Evolutionary conservation across 1,140 invertebrate species (phyloP).

Genomic region (Halyomorpha halys): DNA sequence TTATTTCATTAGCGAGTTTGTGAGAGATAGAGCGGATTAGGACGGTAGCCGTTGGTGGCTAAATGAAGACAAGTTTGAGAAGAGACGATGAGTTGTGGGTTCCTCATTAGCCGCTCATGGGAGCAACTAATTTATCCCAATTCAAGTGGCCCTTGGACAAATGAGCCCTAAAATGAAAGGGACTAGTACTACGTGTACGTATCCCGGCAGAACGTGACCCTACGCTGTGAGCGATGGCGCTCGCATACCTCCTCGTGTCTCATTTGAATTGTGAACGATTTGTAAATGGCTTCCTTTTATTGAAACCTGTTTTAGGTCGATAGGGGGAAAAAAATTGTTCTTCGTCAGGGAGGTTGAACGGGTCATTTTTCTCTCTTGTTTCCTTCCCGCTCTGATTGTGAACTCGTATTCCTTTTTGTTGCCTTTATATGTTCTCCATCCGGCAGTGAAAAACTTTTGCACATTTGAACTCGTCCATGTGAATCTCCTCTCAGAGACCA

Average conservation of each 20-base stretch:
- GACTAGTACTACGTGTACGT: background rate
- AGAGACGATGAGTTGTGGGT: too few relatives aligned
- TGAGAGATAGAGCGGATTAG: too few relatives aligned
- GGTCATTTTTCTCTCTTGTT: background rate
- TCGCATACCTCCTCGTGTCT: background rate
- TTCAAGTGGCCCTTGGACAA: constrained; percentile 2
- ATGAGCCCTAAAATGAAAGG: constrained; percentile 12
- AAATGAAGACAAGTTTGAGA: too few relatives aligned
- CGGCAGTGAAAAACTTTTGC: too few relatives aligned
- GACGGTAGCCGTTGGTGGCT: too few relatives aligned
- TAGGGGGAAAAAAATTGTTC: background rate
- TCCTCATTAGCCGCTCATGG: too few relatives aligned
- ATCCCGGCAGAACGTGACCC: background rate
- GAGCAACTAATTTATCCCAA: too few relatives aligned
- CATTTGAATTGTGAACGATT: constrained; percentile 14
- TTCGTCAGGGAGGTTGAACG: background rate
- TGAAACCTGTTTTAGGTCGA: background rate
- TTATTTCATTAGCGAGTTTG: too few relatives aligned
- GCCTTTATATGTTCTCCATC: too few relatives aligned
- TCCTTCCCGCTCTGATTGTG: constrained; percentile 3
- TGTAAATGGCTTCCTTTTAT: constrained; percentile 13
- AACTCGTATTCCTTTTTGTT: too few relatives aligned
- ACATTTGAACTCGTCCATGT: too few relatives aligned
- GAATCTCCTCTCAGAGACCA: too few relatives aligned
- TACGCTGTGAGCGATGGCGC: background rate